phyloP scores from a whole-genome alignment of 1,140 invertebrate genomes.

The Polyergus mexicanus region DNA sequence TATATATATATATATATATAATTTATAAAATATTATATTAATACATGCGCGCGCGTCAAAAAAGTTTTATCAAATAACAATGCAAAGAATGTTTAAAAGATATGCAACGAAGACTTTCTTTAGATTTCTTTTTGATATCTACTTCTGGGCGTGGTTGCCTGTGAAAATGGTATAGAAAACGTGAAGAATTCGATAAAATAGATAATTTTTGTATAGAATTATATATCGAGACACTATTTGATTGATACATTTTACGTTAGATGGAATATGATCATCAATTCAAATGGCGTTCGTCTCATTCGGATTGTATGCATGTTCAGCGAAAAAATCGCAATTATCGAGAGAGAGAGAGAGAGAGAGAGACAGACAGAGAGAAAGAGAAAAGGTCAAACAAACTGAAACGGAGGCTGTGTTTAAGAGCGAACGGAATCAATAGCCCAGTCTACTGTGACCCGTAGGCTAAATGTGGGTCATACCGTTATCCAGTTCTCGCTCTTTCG shows the following conservation, averaged over 20 bases:
- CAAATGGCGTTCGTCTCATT: neutral
- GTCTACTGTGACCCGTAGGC: conserved; percentile 80
- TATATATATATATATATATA: neutral
- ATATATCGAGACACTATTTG: neutral
- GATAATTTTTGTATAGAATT: conserved; percentile 2
- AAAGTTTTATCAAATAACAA: neutral
- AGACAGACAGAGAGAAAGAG: conserved; percentile 62
- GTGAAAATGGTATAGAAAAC: neutral
- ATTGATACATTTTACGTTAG: neutral
- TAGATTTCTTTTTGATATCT: neutral
- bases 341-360: conserved; percentile 61
- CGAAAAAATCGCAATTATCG: conserved; percentile 7
- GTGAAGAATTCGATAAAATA: neutral
- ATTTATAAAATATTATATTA: neutral
- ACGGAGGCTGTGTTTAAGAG: conserved; percentile 85
- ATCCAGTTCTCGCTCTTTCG: conserved; percentile 78
- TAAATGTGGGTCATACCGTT: conserved; percentile 83
- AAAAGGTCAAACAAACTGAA: conserved; percentile 78
- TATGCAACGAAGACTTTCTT: neutral
- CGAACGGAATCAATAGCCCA: conserved; percentile 83
- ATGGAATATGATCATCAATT: neutral
- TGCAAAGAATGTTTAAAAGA: neutral
- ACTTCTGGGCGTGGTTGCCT: neutral
- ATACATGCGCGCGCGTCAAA: neutral
- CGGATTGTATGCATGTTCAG: neutral